These are phyloP conservation scores for Rhombomys opimus DNA, from an alignment of 2,113 vertebrate species.

Conservation along the genomic window DNA sequence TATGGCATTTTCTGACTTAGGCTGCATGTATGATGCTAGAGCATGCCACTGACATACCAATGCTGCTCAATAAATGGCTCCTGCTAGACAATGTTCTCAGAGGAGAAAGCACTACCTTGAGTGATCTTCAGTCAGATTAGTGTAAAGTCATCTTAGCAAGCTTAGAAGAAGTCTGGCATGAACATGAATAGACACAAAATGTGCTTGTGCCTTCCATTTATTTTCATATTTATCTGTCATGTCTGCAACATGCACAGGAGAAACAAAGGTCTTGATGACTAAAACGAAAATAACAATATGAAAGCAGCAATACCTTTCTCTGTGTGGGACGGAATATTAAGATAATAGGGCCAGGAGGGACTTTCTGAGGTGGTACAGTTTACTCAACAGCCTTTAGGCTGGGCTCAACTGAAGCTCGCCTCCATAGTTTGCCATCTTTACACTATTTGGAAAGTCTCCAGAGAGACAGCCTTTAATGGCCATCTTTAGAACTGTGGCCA, in stretches of 20 bases:
- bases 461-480: constrained; percentile 46
- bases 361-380: constrained; percentile 44
- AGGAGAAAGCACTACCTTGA: neutral
- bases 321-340: constrained; percentile 24
- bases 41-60: constrained; percentile 38
- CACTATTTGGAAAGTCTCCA: constrained; percentile 33
- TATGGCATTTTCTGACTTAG: neutral
- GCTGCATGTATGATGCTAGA: neutral
- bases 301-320: constrained; percentile 36
- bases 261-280: constrained; percentile 18
- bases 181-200: neutral
- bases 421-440: constrained; percentile 21
- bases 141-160: neutral
- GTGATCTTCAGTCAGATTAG: constrained; percentile 34
- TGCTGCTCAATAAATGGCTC: constrained; percentile 46
- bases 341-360: constrained; percentile 54
- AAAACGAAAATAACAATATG: constrained; percentile 63
- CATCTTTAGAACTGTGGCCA: constrained; percentile 48
- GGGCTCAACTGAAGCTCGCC: constrained; percentile 1
- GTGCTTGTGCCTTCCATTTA: neutral
- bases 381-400: constrained; percentile 48
- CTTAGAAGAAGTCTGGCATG: neutral
- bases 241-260: neutral
- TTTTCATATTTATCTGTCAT: constrained; percentile 51
- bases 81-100: neutral